phyloP scores from a whole-genome alignment of 2,797 vertebrate species.

The Alca torda region DNA sequence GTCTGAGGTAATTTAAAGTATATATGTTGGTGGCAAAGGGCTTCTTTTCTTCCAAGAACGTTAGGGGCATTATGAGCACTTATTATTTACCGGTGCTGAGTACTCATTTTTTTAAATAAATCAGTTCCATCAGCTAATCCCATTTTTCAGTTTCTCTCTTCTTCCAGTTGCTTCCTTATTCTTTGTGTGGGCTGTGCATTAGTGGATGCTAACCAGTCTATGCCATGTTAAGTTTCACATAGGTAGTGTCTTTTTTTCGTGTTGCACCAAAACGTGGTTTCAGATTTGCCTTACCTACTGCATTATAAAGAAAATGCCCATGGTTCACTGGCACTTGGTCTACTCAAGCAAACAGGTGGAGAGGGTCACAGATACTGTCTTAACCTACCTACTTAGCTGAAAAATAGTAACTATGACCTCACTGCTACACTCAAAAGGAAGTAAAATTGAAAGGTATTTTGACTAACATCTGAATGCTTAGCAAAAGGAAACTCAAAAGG shows the following conservation, averaged over 20 bases:
- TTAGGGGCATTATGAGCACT: not conserved
- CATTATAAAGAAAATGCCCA: not conserved
- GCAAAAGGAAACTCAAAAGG: not conserved
- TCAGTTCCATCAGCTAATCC: not conserved
- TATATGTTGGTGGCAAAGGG: not conserved
- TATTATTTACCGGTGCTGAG: conserved; percentile 12
- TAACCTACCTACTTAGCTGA: not conserved
- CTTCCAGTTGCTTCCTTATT: not conserved
- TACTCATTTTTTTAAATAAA: not conserved
- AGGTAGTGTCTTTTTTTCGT: not conserved
- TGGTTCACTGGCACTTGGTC: not conserved
- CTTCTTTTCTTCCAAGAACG: not conserved
- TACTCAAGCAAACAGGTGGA: not conserved
- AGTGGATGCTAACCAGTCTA: not conserved
- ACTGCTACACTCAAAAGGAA: not conserved
- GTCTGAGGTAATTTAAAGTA: conserved; percentile 36
- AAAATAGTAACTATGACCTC: not conserved
- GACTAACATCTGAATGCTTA: not conserved
- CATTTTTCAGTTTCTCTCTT: not conserved
- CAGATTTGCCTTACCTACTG: not conserved
- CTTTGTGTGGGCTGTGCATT: not conserved
- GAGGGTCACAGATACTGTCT: not conserved
- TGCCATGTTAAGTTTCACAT: not conserved
- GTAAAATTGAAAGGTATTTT: not conserved
- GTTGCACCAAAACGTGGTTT: not conserved